These are phyloP conservation scores for Ditula angustiorana DNA, from an alignment of 2,888 invertebrate genomes.

Conservation along the genomic window DNA sequence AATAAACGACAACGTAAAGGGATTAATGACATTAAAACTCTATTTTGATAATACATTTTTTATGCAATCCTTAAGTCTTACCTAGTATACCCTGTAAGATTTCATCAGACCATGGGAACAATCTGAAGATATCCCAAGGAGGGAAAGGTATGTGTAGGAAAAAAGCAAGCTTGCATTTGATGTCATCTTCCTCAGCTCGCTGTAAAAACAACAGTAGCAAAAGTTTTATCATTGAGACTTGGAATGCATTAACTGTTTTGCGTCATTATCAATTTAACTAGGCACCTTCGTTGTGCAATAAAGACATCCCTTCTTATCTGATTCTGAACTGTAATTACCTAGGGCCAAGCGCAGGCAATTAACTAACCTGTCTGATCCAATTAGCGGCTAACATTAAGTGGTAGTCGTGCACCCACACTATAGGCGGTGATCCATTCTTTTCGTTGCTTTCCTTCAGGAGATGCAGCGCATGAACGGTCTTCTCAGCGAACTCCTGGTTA, in stretches of 20 bases:
- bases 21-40: background rate
- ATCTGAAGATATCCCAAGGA: conserved; percentile 96
- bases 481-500: conserved; percentile 93
- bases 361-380: conserved; percentile 92
- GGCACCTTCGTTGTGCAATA: too few relatives aligned
- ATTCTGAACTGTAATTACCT: too few relatives aligned
- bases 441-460: conserved; percentile 82
- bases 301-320: too few relatives aligned
- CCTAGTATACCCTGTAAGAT: conserved; percentile 96
- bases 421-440: conserved; percentile 84
- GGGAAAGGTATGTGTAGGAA: conserved; percentile 98
- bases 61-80: conserved; percentile 54
- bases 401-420: conserved; percentile 98
- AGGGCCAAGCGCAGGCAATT: too few relatives aligned
- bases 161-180: conserved; percentile 94
- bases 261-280: too few relatives aligned
- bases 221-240: too few relatives aligned
- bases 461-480: conserved; percentile 89
- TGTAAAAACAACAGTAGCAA: conserved; percentile 56
- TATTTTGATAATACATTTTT: background rate
- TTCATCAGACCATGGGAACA: conserved; percentile 97
- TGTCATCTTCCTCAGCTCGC: conserved; percentile 90
- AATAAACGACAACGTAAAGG: background rate
- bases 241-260: too few relatives aligned
- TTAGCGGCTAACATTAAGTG: conserved; percentile 97